Conservation (phyloP, 2,888 invertebrate species). For the Nemotelus nigrinus region DNA sequence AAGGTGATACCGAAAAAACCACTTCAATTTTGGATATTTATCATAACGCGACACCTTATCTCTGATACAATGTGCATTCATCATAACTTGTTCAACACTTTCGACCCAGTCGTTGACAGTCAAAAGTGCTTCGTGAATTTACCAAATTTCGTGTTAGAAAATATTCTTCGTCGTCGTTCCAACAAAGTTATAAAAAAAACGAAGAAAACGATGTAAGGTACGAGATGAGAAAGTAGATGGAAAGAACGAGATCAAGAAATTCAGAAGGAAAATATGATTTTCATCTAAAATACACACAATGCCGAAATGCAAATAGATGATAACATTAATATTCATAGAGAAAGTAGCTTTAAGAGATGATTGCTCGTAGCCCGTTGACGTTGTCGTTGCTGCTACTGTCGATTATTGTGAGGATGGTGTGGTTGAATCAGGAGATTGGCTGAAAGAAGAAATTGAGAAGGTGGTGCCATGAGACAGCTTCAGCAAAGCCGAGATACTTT, state of each 20-base stretch:
- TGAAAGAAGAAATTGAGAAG: too few relatives aligned
- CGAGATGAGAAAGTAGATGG: not conserved
- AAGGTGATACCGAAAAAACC: not conserved
- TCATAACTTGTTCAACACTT: not conserved
- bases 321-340: constrained; percentile 26
- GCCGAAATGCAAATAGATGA: constrained; percentile 3
- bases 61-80: not conserved
- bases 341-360: constrained; percentile 6
- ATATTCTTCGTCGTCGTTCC: too few relatives aligned
- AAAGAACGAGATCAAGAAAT: not conserved
- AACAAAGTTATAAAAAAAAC: not conserved
- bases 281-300: constrained; percentile 20
- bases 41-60: constrained; percentile 31
- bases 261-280: constrained; percentile 32
- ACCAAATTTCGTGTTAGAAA: too few relatives aligned
- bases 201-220: not conserved
- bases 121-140: too few relatives aligned
- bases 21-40: constrained; percentile 10
- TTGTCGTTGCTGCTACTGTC: not conserved
- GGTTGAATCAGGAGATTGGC: too few relatives aligned
- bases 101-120: too few relatives aligned
- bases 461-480: too few relatives aligned
- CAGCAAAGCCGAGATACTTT: too few relatives aligned
- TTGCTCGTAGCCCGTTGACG: not conserved
- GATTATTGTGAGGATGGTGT: too few relatives aligned